Conservation (phyloP, 2,113 vertebrate species). For the Amazona guildingii region DNA sequence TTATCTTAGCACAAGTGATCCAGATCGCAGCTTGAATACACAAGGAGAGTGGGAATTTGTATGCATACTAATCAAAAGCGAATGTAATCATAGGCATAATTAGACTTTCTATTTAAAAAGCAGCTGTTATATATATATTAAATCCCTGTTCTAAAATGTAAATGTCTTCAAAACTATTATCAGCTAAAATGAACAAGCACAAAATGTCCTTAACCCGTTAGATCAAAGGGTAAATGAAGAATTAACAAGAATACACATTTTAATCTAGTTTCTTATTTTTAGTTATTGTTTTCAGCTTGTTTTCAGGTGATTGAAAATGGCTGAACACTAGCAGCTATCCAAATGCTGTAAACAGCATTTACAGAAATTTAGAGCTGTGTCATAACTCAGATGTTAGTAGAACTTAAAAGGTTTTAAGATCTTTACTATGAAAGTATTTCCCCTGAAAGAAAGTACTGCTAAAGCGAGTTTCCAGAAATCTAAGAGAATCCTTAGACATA, state of each 20-base stretch:
- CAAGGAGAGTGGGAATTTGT: neutral
- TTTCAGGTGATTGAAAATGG: neutral
- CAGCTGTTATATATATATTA: conserved; percentile 39
- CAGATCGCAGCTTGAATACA: neutral
- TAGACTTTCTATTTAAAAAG: conserved; percentile 56
- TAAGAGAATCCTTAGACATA: neutral
- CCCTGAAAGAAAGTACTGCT: neutral
- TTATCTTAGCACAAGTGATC: neutral
- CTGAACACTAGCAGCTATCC: neutral
- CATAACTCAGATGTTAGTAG: neutral
- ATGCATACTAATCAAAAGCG: conserved; percentile 38
- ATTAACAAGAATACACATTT: neutral
- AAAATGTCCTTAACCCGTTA: neutral
- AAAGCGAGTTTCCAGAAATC: conserved; percentile 16
- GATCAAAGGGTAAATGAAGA: neutral
- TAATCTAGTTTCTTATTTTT: neutral
- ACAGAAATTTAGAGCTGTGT: neutral
- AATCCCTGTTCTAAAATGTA: neutral
- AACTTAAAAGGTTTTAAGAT: neutral
- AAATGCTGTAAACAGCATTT: neutral
- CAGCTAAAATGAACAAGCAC: neutral
- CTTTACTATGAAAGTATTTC: neutral
- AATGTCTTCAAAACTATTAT: conserved; percentile 18
- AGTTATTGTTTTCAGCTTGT: neutral
- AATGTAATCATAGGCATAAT: conserved; percentile 54